Conservation (phyloP, 2,113 vertebrate genomes). For the Brachirus orientalis region DNA sequence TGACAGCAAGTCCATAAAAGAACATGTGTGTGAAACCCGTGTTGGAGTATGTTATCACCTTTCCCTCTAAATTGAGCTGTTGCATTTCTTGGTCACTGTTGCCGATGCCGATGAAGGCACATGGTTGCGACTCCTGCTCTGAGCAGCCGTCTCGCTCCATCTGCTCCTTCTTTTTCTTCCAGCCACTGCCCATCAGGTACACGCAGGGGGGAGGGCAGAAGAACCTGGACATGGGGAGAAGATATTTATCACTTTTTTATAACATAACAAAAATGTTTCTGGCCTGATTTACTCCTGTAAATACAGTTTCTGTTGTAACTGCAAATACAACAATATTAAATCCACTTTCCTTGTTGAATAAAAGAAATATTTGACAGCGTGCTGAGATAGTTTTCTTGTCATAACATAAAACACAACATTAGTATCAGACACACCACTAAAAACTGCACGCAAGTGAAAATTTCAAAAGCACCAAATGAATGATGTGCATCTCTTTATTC, state of each 20-base stretch:
- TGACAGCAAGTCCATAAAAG: neutral
- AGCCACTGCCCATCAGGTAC: conserved; percentile 99
- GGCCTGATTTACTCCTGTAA: too few species aligned
- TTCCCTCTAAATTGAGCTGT: conserved; percentile 98
- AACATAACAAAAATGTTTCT: too few species aligned
- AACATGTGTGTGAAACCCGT: neutral
- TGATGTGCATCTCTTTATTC: neutral
- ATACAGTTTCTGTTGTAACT: too few species aligned
- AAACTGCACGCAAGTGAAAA: neutral
- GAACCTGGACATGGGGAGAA: conserved; percentile 82
- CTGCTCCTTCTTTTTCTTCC: conserved; percentile 99
- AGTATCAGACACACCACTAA: too few species aligned
- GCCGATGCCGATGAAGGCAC: conserved; percentile 98
- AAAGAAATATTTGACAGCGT: too few species aligned
- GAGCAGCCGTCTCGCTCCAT: conserved; percentile 98
- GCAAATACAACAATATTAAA: too few species aligned
- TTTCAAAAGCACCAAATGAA: neutral
- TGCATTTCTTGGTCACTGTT: conserved; percentile 99
- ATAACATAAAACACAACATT: too few species aligned
- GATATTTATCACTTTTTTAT: too few species aligned
- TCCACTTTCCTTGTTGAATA: too few species aligned
- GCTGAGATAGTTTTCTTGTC: too few species aligned
- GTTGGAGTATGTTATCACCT: conserved; percentile 80
- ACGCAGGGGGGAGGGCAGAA: conserved; percentile 99
- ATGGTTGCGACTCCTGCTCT: conserved; percentile 98